Evolutionary conservation across 2,113 vertebrate species (phyloP).

Genomic region (Campylomormyrus tamandua): DNA sequence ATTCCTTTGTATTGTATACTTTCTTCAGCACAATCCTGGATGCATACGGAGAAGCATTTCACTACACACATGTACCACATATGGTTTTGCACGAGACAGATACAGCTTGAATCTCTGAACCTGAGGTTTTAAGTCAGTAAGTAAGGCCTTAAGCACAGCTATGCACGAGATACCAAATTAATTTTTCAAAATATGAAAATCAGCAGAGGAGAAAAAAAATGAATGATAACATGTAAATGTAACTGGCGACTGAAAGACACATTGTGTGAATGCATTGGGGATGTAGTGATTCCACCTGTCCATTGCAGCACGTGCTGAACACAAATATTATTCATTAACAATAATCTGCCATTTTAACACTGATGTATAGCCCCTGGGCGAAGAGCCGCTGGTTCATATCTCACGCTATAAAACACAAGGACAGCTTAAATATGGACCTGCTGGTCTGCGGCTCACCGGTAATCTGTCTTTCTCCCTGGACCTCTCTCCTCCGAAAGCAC

Average conservation of each 20-base stretch:
- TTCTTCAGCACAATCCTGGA: background rate
- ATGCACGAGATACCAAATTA: background rate
- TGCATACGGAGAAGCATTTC: background rate
- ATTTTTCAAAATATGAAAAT: background rate
- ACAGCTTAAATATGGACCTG: slow-evolving; percentile 9
- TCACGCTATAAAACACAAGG: slow-evolving; percentile 78
- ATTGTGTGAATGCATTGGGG: background rate
- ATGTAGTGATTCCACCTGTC: slow-evolving; percentile 35
- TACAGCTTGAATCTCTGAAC: background rate
- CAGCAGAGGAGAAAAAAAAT: background rate
- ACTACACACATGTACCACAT: background rate
- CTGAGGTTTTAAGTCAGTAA: background rate
- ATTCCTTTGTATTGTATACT: background rate
- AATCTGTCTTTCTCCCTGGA: background rate
- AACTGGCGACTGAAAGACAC: background rate
- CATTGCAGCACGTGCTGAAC: slow-evolving; percentile 57
- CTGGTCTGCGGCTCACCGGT: background rate
- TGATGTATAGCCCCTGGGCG: slow-evolving; percentile 75
- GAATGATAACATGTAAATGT: background rate
- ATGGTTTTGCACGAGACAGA: background rate
- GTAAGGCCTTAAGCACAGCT: background rate
- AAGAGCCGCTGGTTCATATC: slow-evolving; percentile 61
- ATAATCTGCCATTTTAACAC: slow-evolving; percentile 87
- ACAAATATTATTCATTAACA: slow-evolving; percentile 88
- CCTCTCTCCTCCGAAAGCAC: background rate